Percentiles rank a stretch among this genome's conserved stretches.
Evolutionary conservation across 1,140 invertebrate genomes (phyloP).

Genomic region (Odontomachus brunneus): DNA sequence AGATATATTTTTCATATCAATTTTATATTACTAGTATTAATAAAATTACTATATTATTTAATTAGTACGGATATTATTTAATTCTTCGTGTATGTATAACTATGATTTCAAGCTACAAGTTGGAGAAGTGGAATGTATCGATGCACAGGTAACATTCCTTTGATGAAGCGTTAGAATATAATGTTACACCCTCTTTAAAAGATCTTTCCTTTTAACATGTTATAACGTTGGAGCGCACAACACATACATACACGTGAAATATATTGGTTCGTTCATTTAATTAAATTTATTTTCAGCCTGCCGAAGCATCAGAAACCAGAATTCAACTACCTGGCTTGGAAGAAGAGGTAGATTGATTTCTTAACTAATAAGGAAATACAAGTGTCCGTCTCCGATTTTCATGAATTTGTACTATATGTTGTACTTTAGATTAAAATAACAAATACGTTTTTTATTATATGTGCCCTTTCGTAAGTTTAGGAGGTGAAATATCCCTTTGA

Average conservation of each 20-base stretch:
- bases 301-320: conserved; percentile 91
- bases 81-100: conserved; percentile 60
- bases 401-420: too few species aligned
- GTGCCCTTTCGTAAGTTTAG: too few species aligned
- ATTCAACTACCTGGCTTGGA: conserved; percentile 90
- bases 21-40: conserved; percentile 28
- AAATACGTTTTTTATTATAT: too few species aligned
- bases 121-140: conserved; percentile 88
- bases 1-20: background rate
- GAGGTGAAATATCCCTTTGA: too few species aligned
- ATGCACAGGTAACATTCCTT: conserved; percentile 87
- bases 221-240: background rate
- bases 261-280: conserved; percentile 18
- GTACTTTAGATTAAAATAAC: too few species aligned
- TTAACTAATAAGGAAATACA: conserved; percentile 24
- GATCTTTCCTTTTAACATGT: background rate
- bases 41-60: conserved; percentile 20
- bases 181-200: conserved; percentile 23
- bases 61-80: conserved; percentile 10
- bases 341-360: conserved; percentile 85
- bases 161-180: conserved; percentile 15
- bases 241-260: background rate
- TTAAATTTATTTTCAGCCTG: conserved; percentile 86
- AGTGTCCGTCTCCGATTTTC: too few species aligned
- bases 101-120: conserved; percentile 87